Evolutionary conservation across 1,140 invertebrate species (phyloP), one percentile per base, ranked within the genome.

Genomic region (Drosophila tani): DNA sequence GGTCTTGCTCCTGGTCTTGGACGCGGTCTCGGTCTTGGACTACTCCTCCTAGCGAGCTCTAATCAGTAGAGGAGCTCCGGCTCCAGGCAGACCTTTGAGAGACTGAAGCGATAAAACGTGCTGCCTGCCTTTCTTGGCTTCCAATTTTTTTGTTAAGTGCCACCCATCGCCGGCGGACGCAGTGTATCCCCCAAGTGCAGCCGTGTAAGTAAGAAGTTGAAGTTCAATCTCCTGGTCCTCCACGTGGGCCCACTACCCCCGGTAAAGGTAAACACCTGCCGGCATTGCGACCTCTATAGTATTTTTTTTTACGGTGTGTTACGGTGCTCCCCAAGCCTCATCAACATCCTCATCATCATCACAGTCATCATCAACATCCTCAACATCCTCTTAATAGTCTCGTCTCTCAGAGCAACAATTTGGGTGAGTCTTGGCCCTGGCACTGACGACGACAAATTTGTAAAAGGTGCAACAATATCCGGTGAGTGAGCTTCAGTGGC

Each of bases 31-130:
- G 14, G 53, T 19, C 51, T 9, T 8, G 29, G 7, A 9, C 29
- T 21, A 35, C 51, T 55, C 19, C 32, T 9, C 32, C 15, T 32
- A 32, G 27, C 19, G 32, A 55, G 32, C 51, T 15, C 12, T 55
- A 55, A 55, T 55, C 53, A 55, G 51, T 55, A 27, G 32, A 27
- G 32, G 12, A 35, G 51, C 50, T 32, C 27, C 29, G 17, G 51
- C 51, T 38, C 53, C 35, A 38, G 9, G 32, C 27, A 29, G 32
- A 35, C 27, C 50, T 19, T 5, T 5, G 12, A 35, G 19, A 38
- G 32, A 55, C 53, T 56, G 53, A 56, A 56, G 53, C 53, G 53
- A 40, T 56, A 56, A 56, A 56, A 56, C 51, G 51, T 55, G 53
- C 40, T 56, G 35, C 35, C 32, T 38, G 17, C 51, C 17, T 53